Evolutionary conservation across 1,140 invertebrate genomes (phyloP), one percentile per base, ranked within the genome.

Genomic region (Papilio polyxenes): DNA sequence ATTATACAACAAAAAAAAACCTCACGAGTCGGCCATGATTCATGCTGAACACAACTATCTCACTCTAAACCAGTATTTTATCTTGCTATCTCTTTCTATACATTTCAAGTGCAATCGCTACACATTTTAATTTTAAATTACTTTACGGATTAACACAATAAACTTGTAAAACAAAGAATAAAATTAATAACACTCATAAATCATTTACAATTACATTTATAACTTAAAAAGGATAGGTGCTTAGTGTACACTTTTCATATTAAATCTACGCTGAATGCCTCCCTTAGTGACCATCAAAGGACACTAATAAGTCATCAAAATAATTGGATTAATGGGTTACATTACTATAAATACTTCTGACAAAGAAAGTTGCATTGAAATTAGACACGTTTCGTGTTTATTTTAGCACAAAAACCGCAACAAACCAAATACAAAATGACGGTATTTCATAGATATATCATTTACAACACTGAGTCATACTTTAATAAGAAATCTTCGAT

Each of bases 21-120:
- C 23, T 31, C 83, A 74, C 77, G 83, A 87, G 88, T 84, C 88
- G 85, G 82, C 84, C 89, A 89, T 93, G 92, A 92, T 88, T 93
- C 92, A 92, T 86, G 85, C 86, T 87, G 84, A 87, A 85, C 86
- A 83, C 81, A 62, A 72, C 85, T 80, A 80, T 91, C 89, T 83
- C 88, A 59, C 62, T 91, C 88, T 85, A 85, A 89, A 87, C 89
- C 82, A 85, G 85, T 89, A 86, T 87, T 89, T 76, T 2, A 11
- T 87, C 51, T 77, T 10, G 79, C 79, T 75, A 8, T 87, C 85
- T 83, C 85, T 44, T 72, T 87, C 83, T 56, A n/a, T 1, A 77
- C 62, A 48, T 1, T 62, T 15, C 31, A 44, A 1, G 74, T 8
- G 74, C 17, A 48, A 49, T 75, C 40, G 48, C 37, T 72, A 72